Conservation (phyloP, 1,140 invertebrate species). For the Drosophila eugracilis region DNA sequence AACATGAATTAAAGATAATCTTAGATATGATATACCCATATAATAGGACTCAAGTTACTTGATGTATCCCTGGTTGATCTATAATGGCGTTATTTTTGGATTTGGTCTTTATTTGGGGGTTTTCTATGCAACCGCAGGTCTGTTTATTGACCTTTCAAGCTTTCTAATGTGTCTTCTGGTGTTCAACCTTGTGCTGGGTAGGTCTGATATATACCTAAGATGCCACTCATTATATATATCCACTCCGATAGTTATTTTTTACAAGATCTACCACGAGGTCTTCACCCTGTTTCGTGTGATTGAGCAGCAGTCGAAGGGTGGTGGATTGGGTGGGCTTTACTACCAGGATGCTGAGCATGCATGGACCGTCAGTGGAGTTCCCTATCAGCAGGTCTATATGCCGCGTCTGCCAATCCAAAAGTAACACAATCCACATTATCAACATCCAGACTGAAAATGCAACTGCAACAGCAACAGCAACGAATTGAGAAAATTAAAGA, state of each 20-base stretch:
- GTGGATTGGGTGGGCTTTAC: conserved; percentile 9
- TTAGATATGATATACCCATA: too few species aligned
- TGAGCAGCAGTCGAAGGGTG: conserved; percentile 48
- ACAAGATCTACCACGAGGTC: conserved; percentile 74
- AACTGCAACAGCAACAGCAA: not conserved
- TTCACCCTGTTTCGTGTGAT: conserved; percentile 69
- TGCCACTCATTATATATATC: too few species aligned
- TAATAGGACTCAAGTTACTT: conserved; percentile 62
- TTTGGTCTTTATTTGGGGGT: conserved; percentile 64
- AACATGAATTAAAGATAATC: too few species aligned
- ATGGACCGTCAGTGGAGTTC: conserved; percentile 33
- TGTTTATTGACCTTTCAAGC: conserved; percentile 71
- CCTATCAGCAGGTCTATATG: conserved; percentile 55
- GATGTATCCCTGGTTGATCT: conserved; percentile 78
- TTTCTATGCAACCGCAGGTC: conserved; percentile 64
- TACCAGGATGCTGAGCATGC: conserved; percentile 50
- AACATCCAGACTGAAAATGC: not conserved
- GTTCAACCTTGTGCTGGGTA: conserved; percentile 67
- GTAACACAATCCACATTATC: conserved; percentile 1
- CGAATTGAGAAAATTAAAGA: not conserved
- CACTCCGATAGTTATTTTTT: conserved; percentile 58
- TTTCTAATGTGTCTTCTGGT: conserved; percentile 71
- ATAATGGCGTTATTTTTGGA: conserved; percentile 66
- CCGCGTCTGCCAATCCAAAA: conserved; percentile 47
- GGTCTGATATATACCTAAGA: not conserved